These are phyloP conservation scores for Heliangelus exortis DNA, from an alignment of 2,797 vertebrate species.

Conservation along the genomic window DNA sequence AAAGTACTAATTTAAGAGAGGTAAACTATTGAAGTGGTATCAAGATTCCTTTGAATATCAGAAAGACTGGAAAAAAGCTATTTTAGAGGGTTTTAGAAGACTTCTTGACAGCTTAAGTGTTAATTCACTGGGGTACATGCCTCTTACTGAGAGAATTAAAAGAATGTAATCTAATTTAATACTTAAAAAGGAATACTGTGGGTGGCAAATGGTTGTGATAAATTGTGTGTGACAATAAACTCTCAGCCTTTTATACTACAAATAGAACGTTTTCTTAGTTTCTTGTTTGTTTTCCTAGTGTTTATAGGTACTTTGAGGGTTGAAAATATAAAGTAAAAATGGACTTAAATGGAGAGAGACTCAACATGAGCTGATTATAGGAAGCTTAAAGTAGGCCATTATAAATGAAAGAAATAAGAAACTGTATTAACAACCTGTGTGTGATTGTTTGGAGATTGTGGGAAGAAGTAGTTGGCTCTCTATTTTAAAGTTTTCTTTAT, in stretches of 20 bases:
- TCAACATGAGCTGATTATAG: background rate
- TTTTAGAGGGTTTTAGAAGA: background rate
- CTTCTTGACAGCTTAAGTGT: background rate
- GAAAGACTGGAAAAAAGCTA: background rate
- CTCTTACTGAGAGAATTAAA: background rate
- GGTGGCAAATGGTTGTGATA: background rate
- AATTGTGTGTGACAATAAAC: background rate
- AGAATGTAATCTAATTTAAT: background rate
- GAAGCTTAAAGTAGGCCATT: background rate
- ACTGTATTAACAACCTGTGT: background rate
- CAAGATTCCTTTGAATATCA: background rate
- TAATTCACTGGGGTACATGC: background rate
- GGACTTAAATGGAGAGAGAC: background rate
- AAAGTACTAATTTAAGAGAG: background rate
- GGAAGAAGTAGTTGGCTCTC: background rate
- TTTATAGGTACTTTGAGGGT: background rate
- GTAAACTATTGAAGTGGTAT: background rate
- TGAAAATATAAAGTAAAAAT: background rate
- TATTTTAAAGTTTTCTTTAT: background rate
- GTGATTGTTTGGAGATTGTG: background rate
- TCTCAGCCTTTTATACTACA: background rate
- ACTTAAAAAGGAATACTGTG: background rate
- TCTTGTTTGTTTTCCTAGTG: background rate
- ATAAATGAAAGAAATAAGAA: background rate
- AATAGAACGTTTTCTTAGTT: background rate